These are phyloP conservation scores for Acrossocheilus fasciatus DNA, from an alignment of 2,797 vertebrate genomes.

Conservation along the genomic window DNA sequence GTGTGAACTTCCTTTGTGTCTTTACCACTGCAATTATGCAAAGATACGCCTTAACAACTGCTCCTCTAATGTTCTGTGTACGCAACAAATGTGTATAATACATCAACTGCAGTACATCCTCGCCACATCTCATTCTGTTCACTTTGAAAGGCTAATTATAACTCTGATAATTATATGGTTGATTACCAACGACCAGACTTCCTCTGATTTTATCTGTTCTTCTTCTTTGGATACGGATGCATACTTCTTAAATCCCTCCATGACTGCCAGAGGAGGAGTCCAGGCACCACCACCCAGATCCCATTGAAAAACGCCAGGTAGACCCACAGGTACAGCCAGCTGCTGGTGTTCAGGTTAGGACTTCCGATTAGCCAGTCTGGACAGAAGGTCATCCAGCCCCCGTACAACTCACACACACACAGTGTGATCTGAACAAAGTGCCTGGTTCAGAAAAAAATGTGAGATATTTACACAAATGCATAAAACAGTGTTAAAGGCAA, in stretches of 20 bases:
- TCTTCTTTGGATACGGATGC: conserved; percentile 60
- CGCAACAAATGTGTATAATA: background rate
- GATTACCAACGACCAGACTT: background rate
- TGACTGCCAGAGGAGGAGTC: conserved; percentile 81
- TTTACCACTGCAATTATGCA: conserved; percentile 7
- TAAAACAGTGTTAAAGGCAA: background rate
- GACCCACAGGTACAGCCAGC: conserved; percentile 82
- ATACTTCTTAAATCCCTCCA: conserved; percentile 74
- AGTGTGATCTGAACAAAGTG: conserved; percentile 83
- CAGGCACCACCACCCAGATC: conserved; percentile 76
- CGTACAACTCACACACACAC: conserved; percentile 80
- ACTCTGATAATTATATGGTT: background rate
- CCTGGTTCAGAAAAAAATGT: conserved; percentile 61
- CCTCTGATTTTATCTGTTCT: background rate
- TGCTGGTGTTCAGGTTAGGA: conserved; percentile 78
- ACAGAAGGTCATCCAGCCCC: conserved; percentile 81
- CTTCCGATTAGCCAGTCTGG: conserved; percentile 80
- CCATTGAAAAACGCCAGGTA: conserved; percentile 83
- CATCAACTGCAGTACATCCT: background rate
- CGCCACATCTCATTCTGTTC: background rate
- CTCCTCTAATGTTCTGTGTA: background rate
- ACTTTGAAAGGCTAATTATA: background rate
- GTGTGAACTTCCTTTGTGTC: conserved; percentile 17
- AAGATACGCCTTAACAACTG: background rate
- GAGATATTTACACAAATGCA: background rate